Evolutionary conservation across 2,888 invertebrate genomes (phyloP), one percentile per base, ranked within the genome.

Genomic region (Lepidonotus clava): DNA sequence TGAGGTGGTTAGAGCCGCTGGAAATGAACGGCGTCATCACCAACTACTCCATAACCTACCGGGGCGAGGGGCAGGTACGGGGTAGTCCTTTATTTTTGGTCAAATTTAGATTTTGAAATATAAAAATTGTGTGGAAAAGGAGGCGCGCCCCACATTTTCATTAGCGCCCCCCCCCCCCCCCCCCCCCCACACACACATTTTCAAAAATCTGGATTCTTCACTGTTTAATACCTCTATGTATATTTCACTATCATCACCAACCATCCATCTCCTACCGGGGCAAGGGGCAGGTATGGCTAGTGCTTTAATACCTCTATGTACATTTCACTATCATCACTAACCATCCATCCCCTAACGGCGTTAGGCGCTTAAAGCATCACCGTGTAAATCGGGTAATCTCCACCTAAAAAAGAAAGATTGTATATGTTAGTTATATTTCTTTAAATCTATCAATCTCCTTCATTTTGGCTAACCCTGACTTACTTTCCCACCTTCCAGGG

Each of bases 21-120:
- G 32, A 66, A 28, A 46, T n/a, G 38, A 84, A 84, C 67, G 84
- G 84, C n/a, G 34, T n/a, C 5, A 84, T 84, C 24, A 61, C 8
- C 6, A 4, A 61, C 21, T 84, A 84, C 32, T 34, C 0, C 38
- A 40, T 66, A 18, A 84, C 14, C 18, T 84, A 84, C 67, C 11
- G 38, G 1, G 84, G 84, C 18, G n/a, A 11, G 14, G 11, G n/a
- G 28, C 5, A 28, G 28, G 77, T 76, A 76, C 24, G 14, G 21
- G 51, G 11, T 21, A 51, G 14, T 51, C 21, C 21, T 51, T 11
- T 51, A 51, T 11, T 11, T 11, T 51, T 51, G 21, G 14, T 14
- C 51, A 51, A n/a, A n/a, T n/a, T n/a, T n/a, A n/a, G n/a, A n/a
- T n/a, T n/a, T n/a, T n/a, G n/a, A n/a, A n/a, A n/a, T n/a, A 61